Evolutionary conservation across 2,888 invertebrate species (phyloP).

Genomic region (Bellardia bayeri): DNA sequence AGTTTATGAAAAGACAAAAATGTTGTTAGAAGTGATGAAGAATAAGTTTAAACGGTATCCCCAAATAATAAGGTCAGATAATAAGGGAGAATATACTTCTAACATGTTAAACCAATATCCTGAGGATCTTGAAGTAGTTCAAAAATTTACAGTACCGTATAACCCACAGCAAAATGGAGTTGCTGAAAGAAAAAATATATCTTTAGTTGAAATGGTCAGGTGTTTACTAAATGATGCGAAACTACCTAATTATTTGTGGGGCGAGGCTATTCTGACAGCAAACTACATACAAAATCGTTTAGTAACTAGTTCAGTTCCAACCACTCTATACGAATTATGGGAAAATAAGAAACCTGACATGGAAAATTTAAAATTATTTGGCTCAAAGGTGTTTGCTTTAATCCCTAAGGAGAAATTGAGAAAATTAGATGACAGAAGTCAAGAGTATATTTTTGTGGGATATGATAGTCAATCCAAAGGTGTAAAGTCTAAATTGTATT

Average conservation of each 20-base stretch:
- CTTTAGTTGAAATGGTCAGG: constrained; percentile 26
- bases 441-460: too few relatives aligned
- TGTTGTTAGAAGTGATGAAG: not conserved
- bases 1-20: constrained; percentile 4
- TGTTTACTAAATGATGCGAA: constrained; percentile 8
- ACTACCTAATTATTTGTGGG: constrained; percentile 5
- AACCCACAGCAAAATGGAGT: constrained; percentile 16
- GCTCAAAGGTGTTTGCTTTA: too few relatives aligned
- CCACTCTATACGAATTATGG: too few relatives aligned
- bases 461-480: too few relatives aligned
- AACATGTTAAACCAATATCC: too few relatives aligned
- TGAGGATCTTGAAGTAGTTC: not conserved
- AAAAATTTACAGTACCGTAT: not conserved
- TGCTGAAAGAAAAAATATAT: constrained; percentile 11
- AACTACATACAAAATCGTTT: constrained; percentile 1
- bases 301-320: not conserved
- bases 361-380: too few relatives aligned
- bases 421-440: too few relatives aligned
- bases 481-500: too few relatives aligned
- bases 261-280: constrained; percentile 8
- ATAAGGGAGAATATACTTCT: too few relatives aligned
- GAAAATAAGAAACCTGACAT: too few relatives aligned
- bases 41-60: constrained; percentile 5
- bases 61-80: too few relatives aligned
- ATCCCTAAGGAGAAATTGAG: too few relatives aligned